A percentile compares a stretch with the other conserved stretches of the same genome.
Evolutionary conservation across 1,140 invertebrate genomes (phyloP).

Genomic region (Ephestia elutella): DNA sequence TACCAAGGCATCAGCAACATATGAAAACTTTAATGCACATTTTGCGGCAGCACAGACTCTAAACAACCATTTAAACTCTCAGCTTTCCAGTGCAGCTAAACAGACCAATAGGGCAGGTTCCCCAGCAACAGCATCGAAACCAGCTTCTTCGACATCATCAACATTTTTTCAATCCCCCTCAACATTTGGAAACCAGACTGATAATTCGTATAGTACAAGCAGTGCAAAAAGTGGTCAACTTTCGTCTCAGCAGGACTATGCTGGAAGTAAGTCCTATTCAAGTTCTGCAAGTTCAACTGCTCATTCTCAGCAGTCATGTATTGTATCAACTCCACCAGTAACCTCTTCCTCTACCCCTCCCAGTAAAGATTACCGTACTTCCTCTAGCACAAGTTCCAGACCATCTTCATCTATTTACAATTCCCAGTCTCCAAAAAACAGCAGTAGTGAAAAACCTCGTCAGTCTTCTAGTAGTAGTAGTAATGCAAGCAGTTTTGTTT

Average conservation of each 20-base stretch:
- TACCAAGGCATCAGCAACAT: slow-evolving; percentile 73
- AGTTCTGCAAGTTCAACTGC: slow-evolving; percentile 73
- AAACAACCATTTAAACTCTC: slow-evolving; percentile 78
- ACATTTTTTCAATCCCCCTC: slow-evolving; percentile 79
- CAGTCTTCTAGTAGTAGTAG: slow-evolving; percentile 43
- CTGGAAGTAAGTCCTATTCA: slow-evolving; percentile 76
- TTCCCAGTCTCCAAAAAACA: slow-evolving; percentile 72
- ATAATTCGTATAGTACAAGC: slow-evolving; percentile 74
- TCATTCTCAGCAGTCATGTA: slow-evolving; percentile 80
- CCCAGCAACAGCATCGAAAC: slow-evolving; percentile 74
- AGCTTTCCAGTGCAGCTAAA: slow-evolving; percentile 74
- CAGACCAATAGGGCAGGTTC: slow-evolving; percentile 74
- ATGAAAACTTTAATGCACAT: slow-evolving; percentile 81
- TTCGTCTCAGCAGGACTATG: slow-evolving; percentile 73
- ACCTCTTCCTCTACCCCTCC: slow-evolving; percentile 68
- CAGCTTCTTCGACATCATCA: slow-evolving; percentile 73
- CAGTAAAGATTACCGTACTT: slow-evolving; percentile 78
- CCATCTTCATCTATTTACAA: slow-evolving; percentile 66
- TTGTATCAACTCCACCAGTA: slow-evolving; percentile 79
- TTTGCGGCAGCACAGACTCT: slow-evolving; percentile 78
- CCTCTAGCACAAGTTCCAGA: slow-evolving; percentile 56
- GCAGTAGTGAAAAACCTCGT: slow-evolving; percentile 59
- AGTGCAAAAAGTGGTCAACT: slow-evolving; percentile 75
- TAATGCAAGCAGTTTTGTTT: slow-evolving; percentile 61
- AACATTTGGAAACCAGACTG: slow-evolving; percentile 73